A percentile compares a stretch with the other conserved stretches of the same genome.
phyloP scores from a whole-genome alignment of 37 sponge, comb jelly and placozoan species.

The Diacarnus erythraeanus region DNA sequence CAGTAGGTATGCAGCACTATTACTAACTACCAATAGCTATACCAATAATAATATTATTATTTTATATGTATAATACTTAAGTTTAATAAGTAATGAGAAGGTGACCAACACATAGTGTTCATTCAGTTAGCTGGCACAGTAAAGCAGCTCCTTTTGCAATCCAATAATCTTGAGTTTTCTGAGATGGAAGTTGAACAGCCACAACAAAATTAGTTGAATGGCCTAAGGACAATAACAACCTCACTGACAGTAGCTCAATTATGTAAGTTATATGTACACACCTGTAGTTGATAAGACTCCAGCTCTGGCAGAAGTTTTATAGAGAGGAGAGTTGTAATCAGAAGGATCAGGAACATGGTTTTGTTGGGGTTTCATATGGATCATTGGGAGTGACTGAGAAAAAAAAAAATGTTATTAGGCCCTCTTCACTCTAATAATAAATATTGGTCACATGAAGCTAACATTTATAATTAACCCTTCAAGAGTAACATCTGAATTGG shows the following conservation, averaged over 20 bases:
- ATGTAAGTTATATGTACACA: slow-evolving; percentile 1
- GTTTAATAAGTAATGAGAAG: too few species aligned
- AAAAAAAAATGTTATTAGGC: too few species aligned
- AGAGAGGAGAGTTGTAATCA: slow-evolving; percentile 78
- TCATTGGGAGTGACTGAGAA: slow-evolving; percentile 70
- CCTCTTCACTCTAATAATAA: too few species aligned
- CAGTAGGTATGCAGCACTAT: too few species aligned
- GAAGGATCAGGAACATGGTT: slow-evolving; percentile 60
- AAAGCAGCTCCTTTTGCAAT: slow-evolving; percentile 95
- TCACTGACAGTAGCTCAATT: neutral
- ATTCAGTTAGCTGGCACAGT: slow-evolving; percentile 92
- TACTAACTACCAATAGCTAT: too few species aligned
- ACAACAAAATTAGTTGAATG: slow-evolving; percentile 99
- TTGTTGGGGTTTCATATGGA: slow-evolving; percentile 88
- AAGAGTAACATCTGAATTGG: too few species aligned
- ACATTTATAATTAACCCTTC: too few species aligned
- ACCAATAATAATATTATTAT: too few species aligned
- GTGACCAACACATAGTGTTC: too few species aligned
- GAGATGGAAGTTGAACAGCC: slow-evolving; percentile 87
- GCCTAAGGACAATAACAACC: slow-evolving; percentile 39
- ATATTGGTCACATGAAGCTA: slow-evolving; percentile 82
- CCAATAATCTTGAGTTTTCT: slow-evolving; percentile 85
- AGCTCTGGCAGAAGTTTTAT: slow-evolving; percentile 88
- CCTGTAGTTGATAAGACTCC: slow-evolving; percentile 95
- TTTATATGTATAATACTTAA: too few species aligned